A percentile compares a stretch with the other conserved stretches of the same genome.
phyloP scores from a whole-genome alignment of 2,797 vertebrate species.

The Selene dorsalis region DNA sequence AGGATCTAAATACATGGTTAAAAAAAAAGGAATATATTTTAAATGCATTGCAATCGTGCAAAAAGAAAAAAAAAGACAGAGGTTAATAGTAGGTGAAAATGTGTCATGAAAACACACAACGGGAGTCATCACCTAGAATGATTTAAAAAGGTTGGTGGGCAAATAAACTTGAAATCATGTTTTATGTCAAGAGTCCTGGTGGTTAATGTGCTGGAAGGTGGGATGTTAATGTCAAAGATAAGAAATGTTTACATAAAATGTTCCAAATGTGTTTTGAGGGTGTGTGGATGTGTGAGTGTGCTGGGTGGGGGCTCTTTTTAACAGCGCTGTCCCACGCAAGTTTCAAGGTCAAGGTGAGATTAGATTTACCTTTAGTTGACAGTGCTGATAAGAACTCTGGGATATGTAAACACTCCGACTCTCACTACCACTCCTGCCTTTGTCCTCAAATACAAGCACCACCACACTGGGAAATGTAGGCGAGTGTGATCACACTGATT shows the following conservation, averaged over 20 bases:
- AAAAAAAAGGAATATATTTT: background rate
- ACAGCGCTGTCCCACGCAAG: constrained; percentile 20
- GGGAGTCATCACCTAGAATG: constrained; percentile 8
- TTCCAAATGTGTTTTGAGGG: constrained; percentile 2
- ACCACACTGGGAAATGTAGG: background rate
- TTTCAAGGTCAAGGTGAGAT: constrained; percentile 71
- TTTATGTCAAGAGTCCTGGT: constrained; percentile 14
- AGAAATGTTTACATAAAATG: constrained; percentile 43
- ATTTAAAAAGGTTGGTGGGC: constrained; percentile 25
- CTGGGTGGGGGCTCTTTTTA: background rate
- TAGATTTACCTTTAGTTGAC: constrained; percentile 62
- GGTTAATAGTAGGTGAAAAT: background rate
- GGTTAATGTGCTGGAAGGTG: constrained; percentile 13
- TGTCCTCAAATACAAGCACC: constrained; percentile 29
- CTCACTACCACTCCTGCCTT: constrained; percentile 50
- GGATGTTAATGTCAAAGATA: constrained; percentile 28
- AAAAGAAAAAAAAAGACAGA: background rate
- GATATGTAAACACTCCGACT: constrained; percentile 71
- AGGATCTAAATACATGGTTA: background rate
- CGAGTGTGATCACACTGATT: constrained; percentile 6
- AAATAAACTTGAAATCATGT: constrained; percentile 30
- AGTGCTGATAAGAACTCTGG: constrained; percentile 74
- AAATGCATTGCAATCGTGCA: background rate
- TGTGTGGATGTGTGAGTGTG: constrained; percentile 19
- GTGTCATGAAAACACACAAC: constrained; percentile 9